A percentile compares a stretch with the other conserved stretches of the same genome.
phyloP scores from a whole-genome alignment of 2,113 vertebrate species.

The Trachemys scripta region DNA sequence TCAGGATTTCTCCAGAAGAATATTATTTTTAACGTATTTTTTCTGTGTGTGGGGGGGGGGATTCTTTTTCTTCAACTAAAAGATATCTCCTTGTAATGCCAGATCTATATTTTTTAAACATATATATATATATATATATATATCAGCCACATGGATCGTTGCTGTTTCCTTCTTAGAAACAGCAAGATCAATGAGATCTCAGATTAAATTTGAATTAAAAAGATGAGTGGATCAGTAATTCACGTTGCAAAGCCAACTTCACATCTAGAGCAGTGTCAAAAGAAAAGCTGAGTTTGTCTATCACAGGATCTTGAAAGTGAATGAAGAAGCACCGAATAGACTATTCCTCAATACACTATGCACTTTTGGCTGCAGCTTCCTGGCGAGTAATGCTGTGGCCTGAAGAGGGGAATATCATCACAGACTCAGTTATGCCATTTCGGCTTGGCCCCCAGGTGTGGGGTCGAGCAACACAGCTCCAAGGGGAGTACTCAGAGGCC shows the following conservation, averaged over 20 bases:
- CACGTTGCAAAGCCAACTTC: neutral
- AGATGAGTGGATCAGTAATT: constrained; percentile 6
- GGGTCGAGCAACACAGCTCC: accelerated
- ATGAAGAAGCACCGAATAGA: neutral
- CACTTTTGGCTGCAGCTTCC: neutral
- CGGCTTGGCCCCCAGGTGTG: accelerated
- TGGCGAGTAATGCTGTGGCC: neutral
- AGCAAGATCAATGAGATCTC: constrained; percentile 46
- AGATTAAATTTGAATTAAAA: constrained; percentile 63
- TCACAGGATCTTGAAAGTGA: neutral
- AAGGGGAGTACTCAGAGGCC: neutral
- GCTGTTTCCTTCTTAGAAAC: constrained; percentile 34
- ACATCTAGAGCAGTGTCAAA: accelerated
- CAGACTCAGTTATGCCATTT: accelerated
- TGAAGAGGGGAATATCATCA: neutral
- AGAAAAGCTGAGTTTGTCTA: neutral
- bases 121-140: neutral
- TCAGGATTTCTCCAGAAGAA: neutral
- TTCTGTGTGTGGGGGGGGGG: neutral
- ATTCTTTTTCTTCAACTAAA: constrained; percentile 23
- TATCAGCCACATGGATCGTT: constrained; percentile 20
- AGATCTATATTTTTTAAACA: constrained; percentile 7
- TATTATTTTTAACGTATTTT: constrained; percentile 1
- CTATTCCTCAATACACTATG: accelerated
- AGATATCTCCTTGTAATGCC: neutral